phyloP scores from a whole-genome alignment of 2,888 invertebrate species.

The Nipponacmea schrenckii region DNA sequence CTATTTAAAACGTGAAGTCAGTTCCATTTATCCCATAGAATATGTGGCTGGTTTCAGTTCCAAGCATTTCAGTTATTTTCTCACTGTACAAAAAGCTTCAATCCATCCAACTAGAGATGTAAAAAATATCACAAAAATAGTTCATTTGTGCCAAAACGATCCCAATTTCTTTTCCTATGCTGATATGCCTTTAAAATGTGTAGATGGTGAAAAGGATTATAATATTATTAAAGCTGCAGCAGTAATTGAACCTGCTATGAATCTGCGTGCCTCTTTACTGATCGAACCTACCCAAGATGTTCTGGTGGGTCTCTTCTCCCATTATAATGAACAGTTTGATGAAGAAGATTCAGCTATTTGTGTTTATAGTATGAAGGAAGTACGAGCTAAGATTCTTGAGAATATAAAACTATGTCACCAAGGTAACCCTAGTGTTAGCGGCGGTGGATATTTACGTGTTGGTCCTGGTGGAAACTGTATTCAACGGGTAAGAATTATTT shows the following conservation, averaged over 20 bases:
- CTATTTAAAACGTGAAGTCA: conserved; percentile 44
- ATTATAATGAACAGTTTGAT: conserved; percentile 61
- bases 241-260: conserved; percentile 91
- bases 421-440: conserved; percentile 44
- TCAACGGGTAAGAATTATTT: conserved; percentile 27
- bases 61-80: conserved; percentile 62
- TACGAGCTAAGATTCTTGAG: conserved; percentile 46
- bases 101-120: conserved; percentile 58
- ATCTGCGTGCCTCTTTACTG: conserved; percentile 78
- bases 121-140: conserved; percentile 82
- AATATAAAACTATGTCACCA: conserved; percentile 52
- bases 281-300: conserved; percentile 41
- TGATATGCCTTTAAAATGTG: conserved; percentile 95
- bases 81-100: conserved; percentile 85
- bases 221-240: conserved; percentile 94
- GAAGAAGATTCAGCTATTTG: conserved; percentile 53
- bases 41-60: conserved; percentile 61
- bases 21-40: conserved; percentile 45
- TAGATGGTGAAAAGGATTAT: conserved; percentile 72
- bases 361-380: conserved; percentile 52
- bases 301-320: conserved; percentile 79
- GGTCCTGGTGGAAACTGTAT: conserved; percentile 38
- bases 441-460: conserved; percentile 47
- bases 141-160: conserved; percentile 95
- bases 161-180: conserved; percentile 97